Evolutionary conservation across 2,797 vertebrate genomes (phyloP).

Genomic region (Otus scops): DNA sequence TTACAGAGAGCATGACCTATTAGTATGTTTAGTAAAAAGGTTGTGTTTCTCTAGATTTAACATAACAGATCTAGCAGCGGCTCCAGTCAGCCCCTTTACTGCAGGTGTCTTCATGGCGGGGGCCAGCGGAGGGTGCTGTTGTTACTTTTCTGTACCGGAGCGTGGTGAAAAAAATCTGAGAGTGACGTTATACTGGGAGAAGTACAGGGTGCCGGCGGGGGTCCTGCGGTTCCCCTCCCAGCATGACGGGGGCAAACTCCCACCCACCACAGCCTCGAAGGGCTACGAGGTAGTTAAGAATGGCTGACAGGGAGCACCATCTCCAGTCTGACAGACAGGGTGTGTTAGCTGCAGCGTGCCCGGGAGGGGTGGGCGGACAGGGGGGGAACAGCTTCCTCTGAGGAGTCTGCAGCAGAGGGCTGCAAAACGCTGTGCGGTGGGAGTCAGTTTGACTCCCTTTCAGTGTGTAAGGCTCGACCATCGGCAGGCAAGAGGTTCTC

Average conservation of each 20-base stretch:
- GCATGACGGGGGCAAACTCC: background rate
- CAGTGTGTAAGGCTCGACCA: background rate
- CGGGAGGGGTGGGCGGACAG: rapidly evolving
- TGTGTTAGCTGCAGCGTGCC: rapidly evolving
- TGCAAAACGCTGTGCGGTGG: background rate
- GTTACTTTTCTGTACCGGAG: background rate
- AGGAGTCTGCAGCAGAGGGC: background rate
- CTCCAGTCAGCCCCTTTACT: background rate
- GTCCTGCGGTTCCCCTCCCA: background rate
- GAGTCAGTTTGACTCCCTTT: background rate
- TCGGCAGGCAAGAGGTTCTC: background rate
- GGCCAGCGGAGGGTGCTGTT: conserved; percentile 49
- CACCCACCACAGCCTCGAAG: background rate
- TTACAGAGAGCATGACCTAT: background rate
- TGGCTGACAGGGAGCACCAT: background rate
- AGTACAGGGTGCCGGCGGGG: rapidly evolving
- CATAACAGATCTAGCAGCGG: rapidly evolving
- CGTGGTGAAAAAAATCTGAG: rapidly evolving
- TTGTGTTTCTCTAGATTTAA: background rate
- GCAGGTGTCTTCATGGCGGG: background rate
- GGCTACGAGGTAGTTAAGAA: background rate
- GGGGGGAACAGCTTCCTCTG: background rate
- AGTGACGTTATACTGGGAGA: rapidly evolving
- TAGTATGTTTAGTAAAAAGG: background rate
- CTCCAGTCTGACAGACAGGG: background rate